Conservation (phyloP, 2,888 invertebrate species). For the Cosmorhoe ocellata region DNA sequence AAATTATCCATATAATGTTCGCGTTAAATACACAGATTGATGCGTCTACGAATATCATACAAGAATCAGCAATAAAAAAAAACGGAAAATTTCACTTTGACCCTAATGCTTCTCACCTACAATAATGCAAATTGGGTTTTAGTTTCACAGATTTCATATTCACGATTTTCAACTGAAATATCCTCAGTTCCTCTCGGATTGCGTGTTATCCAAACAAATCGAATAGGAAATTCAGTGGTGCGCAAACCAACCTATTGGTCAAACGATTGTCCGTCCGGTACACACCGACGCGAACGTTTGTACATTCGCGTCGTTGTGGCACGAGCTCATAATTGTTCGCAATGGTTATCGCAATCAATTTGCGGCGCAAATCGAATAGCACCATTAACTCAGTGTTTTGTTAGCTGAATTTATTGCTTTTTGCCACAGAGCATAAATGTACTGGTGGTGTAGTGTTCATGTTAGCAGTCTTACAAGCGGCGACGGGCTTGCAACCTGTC, state of each 20-base stretch:
- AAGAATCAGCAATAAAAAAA: no score
- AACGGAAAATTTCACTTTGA: no score
- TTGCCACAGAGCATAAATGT: background rate
- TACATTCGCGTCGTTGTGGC: constrained; percentile 35
- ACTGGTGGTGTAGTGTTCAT: no score
- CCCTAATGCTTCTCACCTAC: no score
- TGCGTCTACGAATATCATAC: no score
- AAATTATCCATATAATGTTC: no score
- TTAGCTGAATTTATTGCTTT: constrained; percentile 29
- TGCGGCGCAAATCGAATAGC: constrained; percentile 43
- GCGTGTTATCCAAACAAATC: background rate
- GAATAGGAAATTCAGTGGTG: background rate
- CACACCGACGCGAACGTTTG: no score
- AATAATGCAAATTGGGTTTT: no score
- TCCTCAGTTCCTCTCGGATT: background rate
- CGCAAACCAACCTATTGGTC: constrained; percentile 1
- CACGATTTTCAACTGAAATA: background rate
- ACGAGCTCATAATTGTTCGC: constrained; percentile 41
- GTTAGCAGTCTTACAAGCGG: no score
- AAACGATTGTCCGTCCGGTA: no score
- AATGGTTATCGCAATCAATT: constrained; percentile 53
- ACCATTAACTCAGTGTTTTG: constrained; percentile 39
- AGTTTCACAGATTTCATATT: background rate
- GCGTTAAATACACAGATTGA: no score
- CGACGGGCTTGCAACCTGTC: no score